A percentile compares a stretch with the other conserved stretches of the same genome.
These are phyloP conservation scores for Epinotia demarniana DNA, from an alignment of 2,888 invertebrate species.

Conservation along the genomic window DNA sequence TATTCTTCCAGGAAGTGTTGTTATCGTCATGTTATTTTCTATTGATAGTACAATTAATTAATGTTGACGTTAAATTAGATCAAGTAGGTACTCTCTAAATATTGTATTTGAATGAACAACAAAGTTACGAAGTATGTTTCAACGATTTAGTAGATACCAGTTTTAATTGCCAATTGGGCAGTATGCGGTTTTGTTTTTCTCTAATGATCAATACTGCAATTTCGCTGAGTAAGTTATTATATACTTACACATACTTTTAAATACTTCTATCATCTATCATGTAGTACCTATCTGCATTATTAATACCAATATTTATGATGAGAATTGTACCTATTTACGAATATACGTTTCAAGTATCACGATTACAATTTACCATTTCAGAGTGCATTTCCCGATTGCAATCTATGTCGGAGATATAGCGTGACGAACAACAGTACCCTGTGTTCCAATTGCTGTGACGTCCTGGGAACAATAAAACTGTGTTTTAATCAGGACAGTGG, in stretches of 20 bases:
- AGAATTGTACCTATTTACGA: too few species aligned
- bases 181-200: too few species aligned
- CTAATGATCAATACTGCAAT: not conserved
- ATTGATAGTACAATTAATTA: not conserved
- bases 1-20: constrained; percentile 1
- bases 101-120: too few species aligned
- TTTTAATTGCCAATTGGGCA: too few species aligned
- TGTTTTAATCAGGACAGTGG: constrained; percentile 31
- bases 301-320: not conserved
- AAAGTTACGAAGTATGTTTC: too few species aligned
- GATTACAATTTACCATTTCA: not conserved
- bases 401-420: constrained; percentile 48
- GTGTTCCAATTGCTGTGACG: constrained; percentile 23
- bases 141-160: too few species aligned
- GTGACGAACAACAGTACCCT: constrained; percentile 50
- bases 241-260: too few species aligned
- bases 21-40: not conserved
- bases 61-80: not conserved
- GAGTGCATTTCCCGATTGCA: constrained; percentile 18
- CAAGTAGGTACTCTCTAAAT: too few species aligned
- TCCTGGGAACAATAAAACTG: constrained; percentile 29
- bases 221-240: not conserved
- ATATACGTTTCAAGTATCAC: not conserved
- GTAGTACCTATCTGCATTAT: not conserved
- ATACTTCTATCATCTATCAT: not conserved